A percentile compares a stretch with the other conserved stretches of the same genome.
These are phyloP conservation scores for Pseudomyrmex concolor DNA, from an alignment of 1,140 invertebrate species.

Conservation along the genomic window DNA sequence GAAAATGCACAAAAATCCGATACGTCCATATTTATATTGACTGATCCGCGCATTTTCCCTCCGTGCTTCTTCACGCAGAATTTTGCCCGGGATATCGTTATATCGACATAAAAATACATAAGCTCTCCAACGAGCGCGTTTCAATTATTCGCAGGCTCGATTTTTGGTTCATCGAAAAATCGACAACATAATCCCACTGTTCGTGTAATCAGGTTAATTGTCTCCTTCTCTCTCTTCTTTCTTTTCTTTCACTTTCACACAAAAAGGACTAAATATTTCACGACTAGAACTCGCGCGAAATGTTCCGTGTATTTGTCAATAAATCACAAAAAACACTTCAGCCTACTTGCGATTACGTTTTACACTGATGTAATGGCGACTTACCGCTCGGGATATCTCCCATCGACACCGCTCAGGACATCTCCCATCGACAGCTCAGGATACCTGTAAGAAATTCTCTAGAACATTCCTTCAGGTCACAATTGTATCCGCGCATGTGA, in stretches of 20 bases:
- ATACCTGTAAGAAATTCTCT: too few relatives aligned
- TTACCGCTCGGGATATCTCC: not conserved
- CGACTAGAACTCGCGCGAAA: slow-evolving; percentile 54
- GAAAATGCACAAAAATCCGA: slow-evolving; percentile 61
- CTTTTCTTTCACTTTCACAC: not conserved
- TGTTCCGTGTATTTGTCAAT: slow-evolving; percentile 10
- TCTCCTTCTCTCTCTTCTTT: not conserved
- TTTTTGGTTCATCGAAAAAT: slow-evolving; percentile 54
- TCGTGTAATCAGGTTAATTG: slow-evolving; percentile 46
- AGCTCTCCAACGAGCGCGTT: slow-evolving; percentile 32
- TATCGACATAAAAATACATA: slow-evolving; percentile 60
- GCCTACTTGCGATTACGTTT: not conserved
- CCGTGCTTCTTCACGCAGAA: slow-evolving; percentile 50
- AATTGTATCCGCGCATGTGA: too few relatives aligned
- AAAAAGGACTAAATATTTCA: slow-evolving; percentile 29
- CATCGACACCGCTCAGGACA: not conserved
- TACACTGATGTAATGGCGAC: not conserved
- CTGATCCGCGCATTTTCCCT: slow-evolving; percentile 54
- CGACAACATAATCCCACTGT: slow-evolving; percentile 42
- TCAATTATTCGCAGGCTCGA: slow-evolving; percentile 50
- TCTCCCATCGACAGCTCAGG: not conserved
- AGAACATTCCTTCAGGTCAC: too few relatives aligned
- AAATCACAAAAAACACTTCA: slow-evolving; percentile 44
- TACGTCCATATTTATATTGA: slow-evolving; percentile 59
- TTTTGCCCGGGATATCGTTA: slow-evolving; percentile 38